Evolutionary conservation across 2,113 vertebrate species (phyloP).

Genomic region (Dendrocopos noguchii): DNA sequence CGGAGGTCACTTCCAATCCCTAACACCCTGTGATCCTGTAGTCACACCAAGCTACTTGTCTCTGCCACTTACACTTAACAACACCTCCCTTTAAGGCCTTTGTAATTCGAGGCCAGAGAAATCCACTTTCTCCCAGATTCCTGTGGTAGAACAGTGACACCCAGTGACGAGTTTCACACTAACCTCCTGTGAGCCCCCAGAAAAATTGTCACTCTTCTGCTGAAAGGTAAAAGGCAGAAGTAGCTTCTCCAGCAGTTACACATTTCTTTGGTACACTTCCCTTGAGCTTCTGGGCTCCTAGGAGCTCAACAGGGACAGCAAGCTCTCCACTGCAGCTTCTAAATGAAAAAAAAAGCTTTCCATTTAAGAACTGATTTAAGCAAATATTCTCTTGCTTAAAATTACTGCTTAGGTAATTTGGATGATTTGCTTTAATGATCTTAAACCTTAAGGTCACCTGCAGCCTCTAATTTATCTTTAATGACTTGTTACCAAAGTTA

Average conservation of each 20-base stretch:
- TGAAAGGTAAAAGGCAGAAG: background rate
- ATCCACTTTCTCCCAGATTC: background rate
- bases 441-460: background rate
- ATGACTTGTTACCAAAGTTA: background rate
- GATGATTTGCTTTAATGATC: background rate
- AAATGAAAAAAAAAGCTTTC: background rate
- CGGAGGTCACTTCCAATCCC: no score
- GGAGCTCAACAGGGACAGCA: background rate
- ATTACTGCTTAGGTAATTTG: background rate
- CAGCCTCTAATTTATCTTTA: background rate
- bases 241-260: no score
- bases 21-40: no score
- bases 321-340: background rate
- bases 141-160: conserved; percentile 37
- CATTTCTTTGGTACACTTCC: background rate
- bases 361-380: background rate
- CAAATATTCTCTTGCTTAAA: background rate
- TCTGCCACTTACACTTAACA: background rate
- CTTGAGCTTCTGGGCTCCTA: no score
- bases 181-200: background rate
- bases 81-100: background rate
- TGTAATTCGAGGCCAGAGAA: background rate
- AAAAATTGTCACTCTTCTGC: background rate
- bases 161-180: conserved; percentile 30
- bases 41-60: fast-evolving